Evolutionary conservation across 2,888 invertebrate species (phyloP).

Genomic region (Adelognathus sp.): DNA sequence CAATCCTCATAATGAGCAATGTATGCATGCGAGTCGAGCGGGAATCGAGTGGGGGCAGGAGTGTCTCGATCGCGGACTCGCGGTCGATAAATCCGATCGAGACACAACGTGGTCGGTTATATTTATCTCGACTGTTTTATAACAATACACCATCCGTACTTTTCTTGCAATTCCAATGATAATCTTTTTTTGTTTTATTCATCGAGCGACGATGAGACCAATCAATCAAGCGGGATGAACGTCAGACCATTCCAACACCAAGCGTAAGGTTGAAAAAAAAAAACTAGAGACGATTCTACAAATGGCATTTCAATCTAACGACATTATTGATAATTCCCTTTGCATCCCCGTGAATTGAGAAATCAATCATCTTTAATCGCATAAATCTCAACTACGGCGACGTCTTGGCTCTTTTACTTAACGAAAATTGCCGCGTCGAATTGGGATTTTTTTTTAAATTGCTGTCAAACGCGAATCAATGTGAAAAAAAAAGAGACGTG

Average conservation of each 20-base stretch:
- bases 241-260: background rate
- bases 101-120: background rate
- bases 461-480: background rate
- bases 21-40: background rate
- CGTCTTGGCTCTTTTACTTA: background rate
- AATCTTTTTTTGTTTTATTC: background rate
- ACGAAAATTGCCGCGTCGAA: background rate
- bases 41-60: background rate
- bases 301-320: background rate
- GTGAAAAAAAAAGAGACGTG: background rate
- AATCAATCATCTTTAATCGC: background rate
- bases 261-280: background rate
- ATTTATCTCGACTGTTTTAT: background rate
- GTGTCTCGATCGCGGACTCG: background rate
- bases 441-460: too few relatives aligned
- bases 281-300: background rate
- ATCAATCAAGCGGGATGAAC: background rate
- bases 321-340: background rate
- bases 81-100: background rate
- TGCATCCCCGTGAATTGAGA: background rate
- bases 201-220: background rate
- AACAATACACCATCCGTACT: constrained; percentile 1
- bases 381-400: background rate
- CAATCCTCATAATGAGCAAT: background rate
- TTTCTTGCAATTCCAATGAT: constrained; percentile 17